Conservation (phyloP, 2,888 invertebrate species). For the Scaeva pyrastri region DNA sequence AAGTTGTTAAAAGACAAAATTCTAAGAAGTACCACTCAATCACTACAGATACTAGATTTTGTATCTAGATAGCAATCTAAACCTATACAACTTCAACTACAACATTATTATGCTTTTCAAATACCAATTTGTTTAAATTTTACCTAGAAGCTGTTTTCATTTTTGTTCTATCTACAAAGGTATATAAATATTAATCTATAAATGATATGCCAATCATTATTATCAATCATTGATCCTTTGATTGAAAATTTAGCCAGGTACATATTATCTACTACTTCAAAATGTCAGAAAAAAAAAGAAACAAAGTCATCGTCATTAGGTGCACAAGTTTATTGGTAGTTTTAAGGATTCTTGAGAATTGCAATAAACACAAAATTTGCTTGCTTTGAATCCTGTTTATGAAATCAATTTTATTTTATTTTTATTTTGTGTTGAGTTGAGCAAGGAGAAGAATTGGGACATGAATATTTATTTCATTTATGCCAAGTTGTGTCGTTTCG, state of each 20-base stretch:
- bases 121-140: too few relatives aligned
- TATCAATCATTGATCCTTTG: slow-evolving; percentile 2
- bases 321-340: neutral
- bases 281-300: neutral
- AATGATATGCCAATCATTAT: neutral
- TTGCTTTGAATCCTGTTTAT: neutral
- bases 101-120: too few relatives aligned
- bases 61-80: too few relatives aligned
- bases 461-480: slow-evolving; percentile 40
- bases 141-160: too few relatives aligned
- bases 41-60: too few relatives aligned
- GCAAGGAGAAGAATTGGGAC: neutral
- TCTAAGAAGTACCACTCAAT: too few relatives aligned
- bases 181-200: too few relatives aligned
- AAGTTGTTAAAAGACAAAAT: too few relatives aligned
- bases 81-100: too few relatives aligned
- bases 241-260: neutral
- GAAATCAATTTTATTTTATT: neutral
- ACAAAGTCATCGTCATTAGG: slow-evolving; percentile 6
- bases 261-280: too few relatives aligned
- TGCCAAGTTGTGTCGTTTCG: neutral
- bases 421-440: neutral
- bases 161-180: too few relatives aligned
- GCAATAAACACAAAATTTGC: slow-evolving; percentile 6
- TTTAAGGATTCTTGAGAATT: slow-evolving; percentile 21